phyloP scores from a whole-genome alignment of 2,113 vertebrate species.

The Microcebus tavaratra region DNA sequence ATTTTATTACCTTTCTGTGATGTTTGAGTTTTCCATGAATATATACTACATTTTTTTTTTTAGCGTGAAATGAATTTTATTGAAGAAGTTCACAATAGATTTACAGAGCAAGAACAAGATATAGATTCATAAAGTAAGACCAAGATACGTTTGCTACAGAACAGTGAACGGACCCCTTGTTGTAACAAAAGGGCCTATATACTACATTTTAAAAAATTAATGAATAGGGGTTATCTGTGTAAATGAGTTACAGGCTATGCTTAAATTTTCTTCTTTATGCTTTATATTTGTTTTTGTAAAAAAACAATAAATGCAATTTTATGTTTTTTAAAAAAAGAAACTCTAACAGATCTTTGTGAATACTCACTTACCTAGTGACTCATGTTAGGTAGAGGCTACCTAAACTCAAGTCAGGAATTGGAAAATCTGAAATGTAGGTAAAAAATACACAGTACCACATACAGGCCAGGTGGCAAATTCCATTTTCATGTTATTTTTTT shows the following conservation, averaged over 20 bases:
- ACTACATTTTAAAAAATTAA: not conserved
- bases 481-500: not conserved
- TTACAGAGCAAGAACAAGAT: too few species aligned
- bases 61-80: too few species aligned
- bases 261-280: constrained; percentile 29
- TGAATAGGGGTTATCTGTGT: not conserved
- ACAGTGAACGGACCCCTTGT: too few species aligned
- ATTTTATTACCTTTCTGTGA: not conserved
- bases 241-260: not conserved
- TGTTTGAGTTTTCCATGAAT: not conserved
- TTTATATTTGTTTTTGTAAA: not conserved
- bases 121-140: too few species aligned
- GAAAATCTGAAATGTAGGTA: not conserved
- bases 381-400: not conserved
- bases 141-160: too few species aligned
- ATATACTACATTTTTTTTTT: not conserved
- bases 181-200: too few species aligned
- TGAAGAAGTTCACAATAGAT: too few species aligned
- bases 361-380: not conserved
- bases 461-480: not conserved
- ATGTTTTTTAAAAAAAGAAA: not conserved
- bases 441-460: not conserved
- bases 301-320: not conserved
- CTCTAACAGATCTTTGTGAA: not conserved
- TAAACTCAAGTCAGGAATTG: not conserved